phyloP scores from a whole-genome alignment of 2,888 invertebrate genomes.

The Rhagonycha lutea region DNA sequence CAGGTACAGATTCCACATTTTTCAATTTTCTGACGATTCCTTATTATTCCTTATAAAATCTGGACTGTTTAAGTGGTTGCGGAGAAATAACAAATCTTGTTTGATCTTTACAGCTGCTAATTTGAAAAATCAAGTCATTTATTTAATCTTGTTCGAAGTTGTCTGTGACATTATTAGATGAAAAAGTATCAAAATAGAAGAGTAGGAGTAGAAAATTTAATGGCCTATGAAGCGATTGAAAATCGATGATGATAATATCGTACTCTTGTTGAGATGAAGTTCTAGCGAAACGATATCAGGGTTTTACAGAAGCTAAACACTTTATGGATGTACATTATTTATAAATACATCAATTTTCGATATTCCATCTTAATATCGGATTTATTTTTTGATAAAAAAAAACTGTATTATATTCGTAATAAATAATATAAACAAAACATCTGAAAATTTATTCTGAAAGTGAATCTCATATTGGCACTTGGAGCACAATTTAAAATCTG shows the following conservation, averaged over 20 bases:
- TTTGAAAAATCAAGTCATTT: background rate
- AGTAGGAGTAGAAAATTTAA: background rate
- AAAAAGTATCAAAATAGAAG: background rate
- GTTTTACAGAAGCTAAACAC: background rate
- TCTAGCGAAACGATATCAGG: background rate
- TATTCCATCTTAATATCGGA: background rate
- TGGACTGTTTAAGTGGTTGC: no score
- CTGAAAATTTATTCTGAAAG: background rate
- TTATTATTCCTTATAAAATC: no score
- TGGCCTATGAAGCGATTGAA: background rate
- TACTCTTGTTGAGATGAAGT: background rate
- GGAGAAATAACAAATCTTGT: background rate
- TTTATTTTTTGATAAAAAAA: background rate
- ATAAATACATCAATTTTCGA: background rate
- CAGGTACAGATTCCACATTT: no score
- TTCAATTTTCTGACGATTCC: no score
- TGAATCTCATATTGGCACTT: background rate
- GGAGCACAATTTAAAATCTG: background rate
- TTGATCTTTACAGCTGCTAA: background rate
- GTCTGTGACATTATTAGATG: background rate
- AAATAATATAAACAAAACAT: background rate
- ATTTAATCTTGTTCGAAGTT: background rate
- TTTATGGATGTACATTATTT: background rate
- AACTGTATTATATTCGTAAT: background rate
- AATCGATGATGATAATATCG: background rate